Evolutionary conservation across 2,888 invertebrate genomes (phyloP).

Genomic region (Drosophila mimetica): DNA sequence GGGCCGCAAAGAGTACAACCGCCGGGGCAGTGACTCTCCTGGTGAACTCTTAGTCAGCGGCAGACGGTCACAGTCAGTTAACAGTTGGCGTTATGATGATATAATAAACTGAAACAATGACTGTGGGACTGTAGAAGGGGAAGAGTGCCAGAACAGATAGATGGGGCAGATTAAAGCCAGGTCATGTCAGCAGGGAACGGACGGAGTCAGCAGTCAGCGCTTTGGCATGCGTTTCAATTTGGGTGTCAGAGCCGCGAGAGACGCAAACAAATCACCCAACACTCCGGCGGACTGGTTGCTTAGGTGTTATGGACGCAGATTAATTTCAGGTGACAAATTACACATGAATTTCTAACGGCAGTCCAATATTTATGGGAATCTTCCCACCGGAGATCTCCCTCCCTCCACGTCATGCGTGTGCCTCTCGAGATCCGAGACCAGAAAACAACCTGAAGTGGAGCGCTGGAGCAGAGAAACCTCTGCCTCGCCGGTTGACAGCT

Average conservation of each 20-base stretch:
- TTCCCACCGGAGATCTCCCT: constrained; percentile 46
- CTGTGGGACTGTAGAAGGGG: constrained; percentile 12
- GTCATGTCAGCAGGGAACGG: constrained; percentile 24
- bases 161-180: constrained; percentile 31
- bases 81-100: constrained; percentile 67
- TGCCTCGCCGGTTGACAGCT: constrained; percentile 63
- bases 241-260: constrained; percentile 27
- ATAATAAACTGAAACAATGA: constrained; percentile 61
- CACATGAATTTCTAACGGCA: constrained; percentile 72
- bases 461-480: constrained; percentile 13
- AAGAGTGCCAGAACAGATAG: constrained; percentile 25
- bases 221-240: constrained; percentile 47
- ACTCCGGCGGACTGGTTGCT: constrained; percentile 29
- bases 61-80: constrained; percentile 72
- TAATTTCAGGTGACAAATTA: constrained; percentile 77
- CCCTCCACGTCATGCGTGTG: constrained; percentile 32
- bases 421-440: background rate
- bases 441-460: constrained; percentile 38
- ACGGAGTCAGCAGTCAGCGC: constrained; percentile 29
- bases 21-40: constrained; percentile 60
- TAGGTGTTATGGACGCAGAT: constrained; percentile 53
- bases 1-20: constrained; percentile 12
- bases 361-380: constrained; percentile 71
- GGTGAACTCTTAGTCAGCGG: constrained; percentile 44
- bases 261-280: constrained; percentile 50